phyloP scores from a whole-genome alignment of 2,113 vertebrate species.

The Carollia perspicillata region DNA sequence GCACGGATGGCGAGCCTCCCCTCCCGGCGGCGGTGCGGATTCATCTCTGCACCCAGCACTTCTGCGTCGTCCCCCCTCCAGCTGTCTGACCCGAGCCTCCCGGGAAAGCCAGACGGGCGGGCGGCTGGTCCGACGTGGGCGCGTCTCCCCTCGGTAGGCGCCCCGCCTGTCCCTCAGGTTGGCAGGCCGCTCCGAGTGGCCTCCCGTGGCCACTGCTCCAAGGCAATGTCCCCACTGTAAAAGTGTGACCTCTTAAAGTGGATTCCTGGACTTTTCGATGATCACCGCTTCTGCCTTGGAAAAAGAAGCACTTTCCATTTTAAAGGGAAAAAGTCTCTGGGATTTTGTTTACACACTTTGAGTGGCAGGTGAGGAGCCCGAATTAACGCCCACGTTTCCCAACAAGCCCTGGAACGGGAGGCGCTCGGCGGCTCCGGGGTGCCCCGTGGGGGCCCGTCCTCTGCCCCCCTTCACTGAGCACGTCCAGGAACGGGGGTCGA shows the following conservation, averaged over 20 bases:
- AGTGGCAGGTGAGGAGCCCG: too few species aligned
- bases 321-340: too few species aligned
- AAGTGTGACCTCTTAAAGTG: not conserved
- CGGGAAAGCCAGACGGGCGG: not conserved
- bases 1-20: rapidly evolving
- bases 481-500: too few species aligned
- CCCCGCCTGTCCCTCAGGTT: rapidly evolving
- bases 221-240: not conserved
- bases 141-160: rapidly evolving
- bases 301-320: too few species aligned
- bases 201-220: rapidly evolving
- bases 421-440: too few species aligned
- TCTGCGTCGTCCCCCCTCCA: too few species aligned
- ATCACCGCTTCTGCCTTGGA: too few species aligned
- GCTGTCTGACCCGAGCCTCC: rapidly evolving
- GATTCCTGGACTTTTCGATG: not conserved
- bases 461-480: too few species aligned
- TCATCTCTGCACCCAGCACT: rapidly evolving
- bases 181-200: rapidly evolving
- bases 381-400: too few species aligned
- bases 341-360: too few species aligned
- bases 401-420: too few species aligned
- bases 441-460: too few species aligned
- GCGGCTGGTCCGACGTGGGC: rapidly evolving
- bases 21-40: rapidly evolving